These are phyloP conservation scores for Anastatus disparis DNA, from an alignment of 1,140 invertebrate species.

Conservation along the genomic window DNA sequence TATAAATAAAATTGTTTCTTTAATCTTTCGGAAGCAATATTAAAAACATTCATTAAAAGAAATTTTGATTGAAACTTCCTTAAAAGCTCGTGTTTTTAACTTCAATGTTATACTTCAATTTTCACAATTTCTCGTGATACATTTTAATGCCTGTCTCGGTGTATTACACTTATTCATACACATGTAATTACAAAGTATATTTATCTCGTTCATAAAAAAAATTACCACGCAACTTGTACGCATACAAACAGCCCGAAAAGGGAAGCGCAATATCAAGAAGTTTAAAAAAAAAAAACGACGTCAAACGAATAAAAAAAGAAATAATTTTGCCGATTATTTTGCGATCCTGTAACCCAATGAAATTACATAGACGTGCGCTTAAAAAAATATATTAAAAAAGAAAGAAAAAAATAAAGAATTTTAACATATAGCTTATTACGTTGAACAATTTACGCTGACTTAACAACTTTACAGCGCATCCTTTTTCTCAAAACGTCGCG, in stretches of 20 bases:
- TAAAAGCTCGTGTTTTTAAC: conserved; percentile 10
- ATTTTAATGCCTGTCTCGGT: too few relatives aligned
- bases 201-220: background rate
- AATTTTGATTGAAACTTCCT: background rate
- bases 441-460: conserved; percentile 19
- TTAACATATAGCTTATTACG: conserved; percentile 13
- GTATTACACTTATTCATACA: background rate
- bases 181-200: conserved; percentile 1
- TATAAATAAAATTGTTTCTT: too few relatives aligned
- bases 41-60: too few relatives aligned
- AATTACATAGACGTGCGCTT: background rate
- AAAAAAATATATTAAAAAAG: too few relatives aligned
- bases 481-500: conserved; percentile 12
- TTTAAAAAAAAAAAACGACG: background rate
- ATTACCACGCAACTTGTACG: background rate
- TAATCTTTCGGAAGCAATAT: too few relatives aligned
- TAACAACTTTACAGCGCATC: conserved; percentile 25
- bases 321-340: background rate
- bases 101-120: background rate
- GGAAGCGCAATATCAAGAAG: too few relatives aligned
- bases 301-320: background rate
- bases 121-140: too few relatives aligned
- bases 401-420: background rate
- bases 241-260: too few relatives aligned
- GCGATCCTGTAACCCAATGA: background rate